Evolutionary conservation across 2,888 invertebrate species (phyloP).

Genomic region (Spodoptera picta): DNA sequence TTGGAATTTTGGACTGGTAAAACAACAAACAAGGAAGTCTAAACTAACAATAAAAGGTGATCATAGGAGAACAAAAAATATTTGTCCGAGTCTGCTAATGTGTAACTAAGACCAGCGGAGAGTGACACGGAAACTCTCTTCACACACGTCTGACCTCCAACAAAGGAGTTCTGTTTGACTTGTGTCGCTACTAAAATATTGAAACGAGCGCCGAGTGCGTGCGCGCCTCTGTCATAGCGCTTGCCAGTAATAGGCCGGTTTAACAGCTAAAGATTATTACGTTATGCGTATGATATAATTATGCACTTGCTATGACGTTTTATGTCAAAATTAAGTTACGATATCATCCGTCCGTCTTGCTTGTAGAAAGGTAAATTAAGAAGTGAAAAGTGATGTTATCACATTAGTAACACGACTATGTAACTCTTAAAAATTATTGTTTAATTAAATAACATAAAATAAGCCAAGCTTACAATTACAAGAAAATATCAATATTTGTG

Average conservation of each 20-base stretch:
- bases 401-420: too few relatives aligned
- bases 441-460: too few relatives aligned
- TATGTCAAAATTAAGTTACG: too few relatives aligned
- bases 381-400: too few relatives aligned
- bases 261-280: slow-evolving; percentile 58
- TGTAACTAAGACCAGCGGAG: slow-evolving; percentile 81
- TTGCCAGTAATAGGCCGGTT: slow-evolving; percentile 56
- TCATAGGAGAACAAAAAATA: slow-evolving; percentile 86
- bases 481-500: too few relatives aligned
- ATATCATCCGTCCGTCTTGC: too few relatives aligned
- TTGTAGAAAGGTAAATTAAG: too few relatives aligned
- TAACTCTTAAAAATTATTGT: too few relatives aligned
- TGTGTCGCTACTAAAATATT: slow-evolving; percentile 88
- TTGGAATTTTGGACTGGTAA: slow-evolving; percentile 56
- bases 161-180: slow-evolving; percentile 86
- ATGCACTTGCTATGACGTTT: background rate
- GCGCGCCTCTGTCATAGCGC: slow-evolving; percentile 74
- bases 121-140: slow-evolving; percentile 87
- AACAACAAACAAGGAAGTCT: slow-evolving; percentile 72
- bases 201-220: slow-evolving; percentile 81
- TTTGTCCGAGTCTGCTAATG: slow-evolving; percentile 82
- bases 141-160: slow-evolving; percentile 87
- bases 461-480: too few relatives aligned
- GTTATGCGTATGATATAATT: slow-evolving; percentile 1
- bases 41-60: slow-evolving; percentile 76